Base-by-base conservation (phyloP, 2,888 invertebrate genomes). In the Phaedon cochleariae region DNA sequence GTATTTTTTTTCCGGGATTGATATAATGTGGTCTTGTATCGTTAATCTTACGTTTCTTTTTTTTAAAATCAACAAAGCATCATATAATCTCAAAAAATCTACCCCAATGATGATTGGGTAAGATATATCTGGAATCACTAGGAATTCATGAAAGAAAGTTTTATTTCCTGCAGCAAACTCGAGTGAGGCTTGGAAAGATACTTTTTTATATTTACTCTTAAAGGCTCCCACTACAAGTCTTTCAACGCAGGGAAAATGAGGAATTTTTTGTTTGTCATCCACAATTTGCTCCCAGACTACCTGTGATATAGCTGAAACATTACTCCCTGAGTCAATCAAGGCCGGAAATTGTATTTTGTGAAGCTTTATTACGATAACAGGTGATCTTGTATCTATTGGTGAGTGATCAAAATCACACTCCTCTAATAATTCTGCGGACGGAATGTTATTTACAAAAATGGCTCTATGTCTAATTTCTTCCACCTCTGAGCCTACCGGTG, bases 351-450 rank as follows among this genome's bases (percentile, higher is more conserved):
- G 0, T 4, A 21, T 10, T 15, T 37, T 37, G 22, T 45, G 45
- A 10, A 58, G 12, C 12, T 58, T 21, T 18, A 46, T 7, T 15
- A 45, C 1, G 12, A 55, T 37, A 9, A 34, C n/a, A 12, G 37
- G 55, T 10, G 55, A 31, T 1, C 55, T 3, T 18, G 20, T 6
- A 6, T 55, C 37, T 12, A 12, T n/a, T n/a, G 29, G 20, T 34
- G 5, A 6, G 29, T 55, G 55, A 34, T 55, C 22, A 12, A 52
- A 52, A 9, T 52, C 53, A 52, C 53, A 52, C n/a, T 52, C 53
- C 12, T 26, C 26, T 3, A 26, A 7, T 7, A 26, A 5, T 26
- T 26, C 26, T 7, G 3, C 26, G 3, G 26, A 3, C 4, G 26
- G 26, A 7, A 5, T 26, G 26, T 26, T 26, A 26, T 26, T 26